These are phyloP conservation scores for Megalops cyprinoides DNA, from an alignment of 2,797 vertebrate genomes.

Conservation along the genomic window DNA sequence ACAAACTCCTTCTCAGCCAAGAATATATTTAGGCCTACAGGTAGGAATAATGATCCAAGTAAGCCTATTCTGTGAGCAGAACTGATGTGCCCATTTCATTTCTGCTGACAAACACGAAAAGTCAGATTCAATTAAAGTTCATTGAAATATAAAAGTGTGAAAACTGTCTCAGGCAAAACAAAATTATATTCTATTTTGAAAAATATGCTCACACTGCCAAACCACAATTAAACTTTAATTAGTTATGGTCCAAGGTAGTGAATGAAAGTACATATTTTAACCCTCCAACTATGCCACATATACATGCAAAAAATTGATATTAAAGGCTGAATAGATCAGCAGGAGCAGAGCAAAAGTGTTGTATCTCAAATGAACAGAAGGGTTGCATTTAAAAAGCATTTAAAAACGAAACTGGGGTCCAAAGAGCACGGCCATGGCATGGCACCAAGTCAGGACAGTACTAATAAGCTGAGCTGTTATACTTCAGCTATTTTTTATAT, in stretches of 20 bases:
- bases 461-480: too few relatives aligned
- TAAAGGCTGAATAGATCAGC: not conserved
- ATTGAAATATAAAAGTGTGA: constrained; percentile 9
- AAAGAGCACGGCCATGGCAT: too few relatives aligned
- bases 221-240: constrained; percentile 16
- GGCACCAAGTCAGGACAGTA: too few relatives aligned
- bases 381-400: too few relatives aligned
- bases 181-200: constrained; percentile 10
- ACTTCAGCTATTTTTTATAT: not conserved
- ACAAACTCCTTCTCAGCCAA: not conserved
- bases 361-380: not conserved
- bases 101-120: constrained; percentile 20
- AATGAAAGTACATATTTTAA: not conserved
- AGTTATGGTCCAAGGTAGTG: constrained; percentile 6
- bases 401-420: not conserved
- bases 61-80: not conserved
- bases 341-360: not conserved
- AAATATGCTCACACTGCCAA: constrained; percentile 8
- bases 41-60: not conserved
- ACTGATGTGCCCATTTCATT: constrained; percentile 1
- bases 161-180: constrained; percentile 5
- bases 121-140: constrained; percentile 1
- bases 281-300: not conserved
- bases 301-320: not conserved
- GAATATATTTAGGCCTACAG: not conserved